Evolutionary conservation across 2,888 invertebrate species (phyloP).

Genomic region (Schizaphis graminum): DNA sequence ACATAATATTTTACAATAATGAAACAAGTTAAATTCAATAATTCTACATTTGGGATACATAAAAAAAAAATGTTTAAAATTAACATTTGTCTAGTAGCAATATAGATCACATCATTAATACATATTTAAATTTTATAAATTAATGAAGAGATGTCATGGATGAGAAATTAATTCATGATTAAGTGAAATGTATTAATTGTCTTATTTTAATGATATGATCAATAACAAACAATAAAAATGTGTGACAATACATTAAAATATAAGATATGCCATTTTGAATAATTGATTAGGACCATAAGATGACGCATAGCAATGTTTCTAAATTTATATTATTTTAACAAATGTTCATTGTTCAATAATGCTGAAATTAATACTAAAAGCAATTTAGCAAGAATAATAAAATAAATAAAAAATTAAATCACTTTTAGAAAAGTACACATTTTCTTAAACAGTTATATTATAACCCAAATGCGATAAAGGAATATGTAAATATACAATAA

Average conservation of each 20-base stretch:
- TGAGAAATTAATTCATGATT: constrained; percentile 33
- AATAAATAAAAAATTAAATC: constrained; percentile 6
- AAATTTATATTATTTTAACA: neutral
- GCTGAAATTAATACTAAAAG: constrained; percentile 14
- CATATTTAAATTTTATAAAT: neutral
- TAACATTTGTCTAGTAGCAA: constrained; percentile 29
- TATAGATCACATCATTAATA: constrained; percentile 29
- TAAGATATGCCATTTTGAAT: constrained; percentile 40
- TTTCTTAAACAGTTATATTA: constrained; percentile 4
- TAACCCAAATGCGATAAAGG: constrained; percentile 28
- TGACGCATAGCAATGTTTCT: neutral
- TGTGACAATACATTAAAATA: constrained; percentile 17
- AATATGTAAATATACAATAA: neutral
- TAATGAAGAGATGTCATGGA: neutral
- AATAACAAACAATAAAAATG: constrained; percentile 43
- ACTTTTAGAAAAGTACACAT: neutral
- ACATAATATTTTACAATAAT: neutral
- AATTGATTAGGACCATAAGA: neutral
- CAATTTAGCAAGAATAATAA: constrained; percentile 32
- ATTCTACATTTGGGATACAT: neutral
- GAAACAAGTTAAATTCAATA: neutral
- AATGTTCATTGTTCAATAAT: neutral
- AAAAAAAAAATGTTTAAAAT: neutral
- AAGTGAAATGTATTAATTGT: constrained; percentile 10
- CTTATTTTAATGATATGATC: constrained; percentile 60